Conservation (phyloP, 2,797 vertebrate genomes). For the Lithobates sylvaticus region DNA sequence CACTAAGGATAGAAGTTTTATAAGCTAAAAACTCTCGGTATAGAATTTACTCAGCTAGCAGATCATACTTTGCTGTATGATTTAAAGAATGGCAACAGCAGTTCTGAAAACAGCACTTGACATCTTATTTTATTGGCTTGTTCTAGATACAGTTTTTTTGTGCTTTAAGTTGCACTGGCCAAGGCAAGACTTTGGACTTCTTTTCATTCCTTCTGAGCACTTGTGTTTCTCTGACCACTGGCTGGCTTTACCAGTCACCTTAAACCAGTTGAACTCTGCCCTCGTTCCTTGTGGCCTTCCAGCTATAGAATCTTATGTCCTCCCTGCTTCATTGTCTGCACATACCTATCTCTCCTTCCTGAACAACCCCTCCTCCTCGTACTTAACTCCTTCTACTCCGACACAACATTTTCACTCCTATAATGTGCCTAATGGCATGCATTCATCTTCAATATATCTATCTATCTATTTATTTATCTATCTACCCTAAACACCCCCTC, state of each 20-base stretch:
- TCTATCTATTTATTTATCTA: too few relatives aligned
- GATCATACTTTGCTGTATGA: background rate
- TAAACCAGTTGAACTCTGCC: slow-evolving; percentile 57
- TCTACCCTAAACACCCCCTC: background rate
- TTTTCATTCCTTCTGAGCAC: slow-evolving; percentile 22
- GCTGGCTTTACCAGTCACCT: slow-evolving; percentile 42
- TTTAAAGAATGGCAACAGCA: background rate
- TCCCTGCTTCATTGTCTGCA: slow-evolving; percentile 56
- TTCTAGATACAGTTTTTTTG: background rate
- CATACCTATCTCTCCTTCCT: slow-evolving; percentile 53
- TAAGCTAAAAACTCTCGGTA: background rate
- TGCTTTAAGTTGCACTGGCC: background rate
- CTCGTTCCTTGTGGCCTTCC: slow-evolving; percentile 55
- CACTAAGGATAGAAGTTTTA: background rate
- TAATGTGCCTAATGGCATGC: background rate
- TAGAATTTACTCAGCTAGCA: background rate
- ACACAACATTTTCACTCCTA: background rate
- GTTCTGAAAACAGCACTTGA: too few relatives aligned
- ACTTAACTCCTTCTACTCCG: slow-evolving; percentile 40
- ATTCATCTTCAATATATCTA: background rate
- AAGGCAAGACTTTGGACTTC: background rate
- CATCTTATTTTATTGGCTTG: too few relatives aligned
- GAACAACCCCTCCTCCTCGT: slow-evolving; percentile 12
- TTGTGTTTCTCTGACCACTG: slow-evolving; percentile 43
- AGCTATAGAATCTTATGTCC: slow-evolving; percentile 47